Conservation (phyloP, 2,797 vertebrate genomes). For the Lepus oiostolus region DNA sequence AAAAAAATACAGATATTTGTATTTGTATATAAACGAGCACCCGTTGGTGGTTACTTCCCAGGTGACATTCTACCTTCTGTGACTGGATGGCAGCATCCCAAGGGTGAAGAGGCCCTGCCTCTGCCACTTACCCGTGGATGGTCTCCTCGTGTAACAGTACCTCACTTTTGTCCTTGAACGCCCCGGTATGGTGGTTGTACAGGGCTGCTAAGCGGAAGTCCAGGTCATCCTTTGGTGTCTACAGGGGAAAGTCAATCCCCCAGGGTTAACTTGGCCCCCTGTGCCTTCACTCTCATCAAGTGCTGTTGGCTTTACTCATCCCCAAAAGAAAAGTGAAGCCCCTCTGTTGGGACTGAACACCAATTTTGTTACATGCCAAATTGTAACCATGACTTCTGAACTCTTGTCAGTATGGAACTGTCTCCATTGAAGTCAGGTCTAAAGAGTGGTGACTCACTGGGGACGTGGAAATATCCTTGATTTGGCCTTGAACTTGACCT, state of each 20-base stretch:
- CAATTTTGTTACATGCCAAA: not conserved
- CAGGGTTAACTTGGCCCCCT: conserved; percentile 1
- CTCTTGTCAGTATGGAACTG: not conserved
- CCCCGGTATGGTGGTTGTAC: conserved; percentile 91
- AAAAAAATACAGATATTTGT: not conserved
- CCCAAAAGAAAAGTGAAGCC: not conserved
- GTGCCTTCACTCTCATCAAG: not conserved
- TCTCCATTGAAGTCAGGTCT: not conserved
- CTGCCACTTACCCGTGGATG: conserved; percentile 82
- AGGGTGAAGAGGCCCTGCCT: not conserved
- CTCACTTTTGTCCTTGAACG: conserved; percentile 89
- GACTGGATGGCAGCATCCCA: not conserved
- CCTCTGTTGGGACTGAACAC: not conserved
- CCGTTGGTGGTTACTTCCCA: not conserved
- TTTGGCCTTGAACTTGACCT: not conserved
- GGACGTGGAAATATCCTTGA: not conserved
- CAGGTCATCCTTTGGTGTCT: conserved; percentile 91
- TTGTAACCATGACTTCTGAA: not conserved
- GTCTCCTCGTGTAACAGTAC: conserved; percentile 89
- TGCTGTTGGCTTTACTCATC: not conserved
- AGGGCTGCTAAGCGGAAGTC: conserved; percentile 91
- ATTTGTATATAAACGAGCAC: not conserved
- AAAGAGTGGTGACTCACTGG: not conserved
- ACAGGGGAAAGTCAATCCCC: not conserved
- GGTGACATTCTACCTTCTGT: not conserved